Conservation (phyloP, 2,113 vertebrate genomes). For the Scomber scombrus region DNA sequence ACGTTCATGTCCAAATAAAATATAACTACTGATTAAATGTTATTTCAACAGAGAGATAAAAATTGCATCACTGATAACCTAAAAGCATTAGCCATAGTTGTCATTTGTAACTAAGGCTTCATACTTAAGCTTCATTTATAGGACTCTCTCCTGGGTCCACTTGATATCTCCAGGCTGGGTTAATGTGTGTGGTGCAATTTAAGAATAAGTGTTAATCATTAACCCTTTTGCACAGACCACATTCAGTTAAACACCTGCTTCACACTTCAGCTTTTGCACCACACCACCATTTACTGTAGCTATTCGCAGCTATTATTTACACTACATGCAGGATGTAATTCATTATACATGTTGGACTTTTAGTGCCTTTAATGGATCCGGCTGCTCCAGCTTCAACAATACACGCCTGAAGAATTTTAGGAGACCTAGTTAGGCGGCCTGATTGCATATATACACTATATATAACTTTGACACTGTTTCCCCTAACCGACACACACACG, state of each 20-base stretch:
- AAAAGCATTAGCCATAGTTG: neutral
- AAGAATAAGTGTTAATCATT: conserved; percentile 68
- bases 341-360: neutral
- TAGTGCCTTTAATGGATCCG: neutral
- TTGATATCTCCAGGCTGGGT: conserved; percentile 47
- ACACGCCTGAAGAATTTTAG: neutral
- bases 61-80: neutral
- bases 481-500: neutral
- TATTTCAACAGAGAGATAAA: neutral
- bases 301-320: neutral
- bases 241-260: conserved; percentile 15
- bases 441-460: conserved; percentile 18
- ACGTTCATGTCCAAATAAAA: neutral
- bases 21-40: neutral
- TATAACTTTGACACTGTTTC: conserved; percentile 10
- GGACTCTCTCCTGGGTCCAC: neutral
- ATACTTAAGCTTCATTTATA: neutral
- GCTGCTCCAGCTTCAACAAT: neutral
- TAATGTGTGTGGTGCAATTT: conserved; percentile 69
- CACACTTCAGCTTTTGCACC: neutral
- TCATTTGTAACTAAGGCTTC: neutral
- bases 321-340: conserved; percentile 6
- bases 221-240: conserved; percentile 34
- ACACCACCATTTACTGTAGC: neutral
- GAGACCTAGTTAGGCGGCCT: conserved; percentile 29